Evolutionary conservation across 2,113 vertebrate species (phyloP), one percentile per base, ranked within the genome.

Genomic region (Polypterus senegalus): DNA sequence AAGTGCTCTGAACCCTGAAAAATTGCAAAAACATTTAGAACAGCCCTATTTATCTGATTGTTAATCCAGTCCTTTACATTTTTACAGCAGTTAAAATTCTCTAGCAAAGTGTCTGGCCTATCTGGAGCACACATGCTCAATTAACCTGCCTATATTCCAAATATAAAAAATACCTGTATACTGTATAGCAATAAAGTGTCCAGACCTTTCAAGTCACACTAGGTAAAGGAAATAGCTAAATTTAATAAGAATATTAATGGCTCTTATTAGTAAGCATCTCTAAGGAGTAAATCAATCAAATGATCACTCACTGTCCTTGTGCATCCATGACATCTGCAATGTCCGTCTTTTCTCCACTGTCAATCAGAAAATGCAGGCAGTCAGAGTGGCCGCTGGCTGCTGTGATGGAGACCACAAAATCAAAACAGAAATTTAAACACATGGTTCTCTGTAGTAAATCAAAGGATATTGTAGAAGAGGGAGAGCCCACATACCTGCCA

Each of bases 371-470:
- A 70, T 94, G 93, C 74, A 97, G 76, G 79, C 90, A 94, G 76
- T 97, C 92, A 1, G 91, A 88, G 74, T 91, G 89, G 66, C 94
- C 95, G 4, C 85, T 89, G 71, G 90, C 90, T 75, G 94, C 95
- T 96, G 73, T 8, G 2, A 57, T 4, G 44, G 49, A 51, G 49
- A 51, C 9, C 6, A 51, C 49, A 51, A 6, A 51, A 9, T 51
- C 9, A 51, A 51, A 9, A 6, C 49, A 51, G 49, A 51, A 9
- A 6, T 27, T 27, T 27, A 51, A 51, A 51, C 6, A 51, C 6
- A 51, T 7, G 49, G 6, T 3, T 51, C 9, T 9, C 49, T 7
- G 49, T 3, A 9, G 9, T 51, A 27, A 27, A 27, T 27, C 27
- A 27, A 27, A 27, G 27, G 27, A 27, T 27, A 27, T 1, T 27